A percentile compares a stretch with the other conserved stretches of the same genome.
These are phyloP conservation scores for Lapara coniferarum DNA, from an alignment of 2,888 invertebrate species.

Conservation along the genomic window DNA sequence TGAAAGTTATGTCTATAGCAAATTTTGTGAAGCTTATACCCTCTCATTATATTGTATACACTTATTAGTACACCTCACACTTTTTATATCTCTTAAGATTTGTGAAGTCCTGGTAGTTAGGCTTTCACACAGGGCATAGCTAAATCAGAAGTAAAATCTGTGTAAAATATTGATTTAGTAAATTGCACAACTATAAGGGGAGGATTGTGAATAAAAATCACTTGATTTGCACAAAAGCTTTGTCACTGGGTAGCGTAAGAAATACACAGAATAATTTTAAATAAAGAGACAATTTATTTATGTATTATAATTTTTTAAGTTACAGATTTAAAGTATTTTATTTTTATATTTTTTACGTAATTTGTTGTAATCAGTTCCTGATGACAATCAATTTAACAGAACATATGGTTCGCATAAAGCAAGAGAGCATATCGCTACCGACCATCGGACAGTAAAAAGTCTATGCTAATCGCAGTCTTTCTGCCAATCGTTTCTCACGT, in stretches of 20 bases:
- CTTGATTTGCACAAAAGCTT: slow-evolving; percentile 14
- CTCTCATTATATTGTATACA: background rate
- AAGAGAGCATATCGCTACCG: slow-evolving; percentile 74
- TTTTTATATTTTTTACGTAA: background rate
- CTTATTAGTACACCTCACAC: background rate
- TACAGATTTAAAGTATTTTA: background rate
- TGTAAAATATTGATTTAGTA: slow-evolving; percentile 1
- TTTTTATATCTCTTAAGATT: background rate
- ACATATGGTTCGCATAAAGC: slow-evolving; percentile 47
- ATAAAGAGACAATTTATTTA: background rate
- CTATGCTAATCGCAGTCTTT: slow-evolving; percentile 90
- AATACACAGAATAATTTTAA: background rate
- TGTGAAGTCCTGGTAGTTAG: slow-evolving; percentile 1
- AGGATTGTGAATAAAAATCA: background rate
- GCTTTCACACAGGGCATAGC: background rate
- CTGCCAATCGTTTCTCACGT: slow-evolving; percentile 94
- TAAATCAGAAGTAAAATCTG: background rate
- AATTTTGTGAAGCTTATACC: slow-evolving; percentile 16
- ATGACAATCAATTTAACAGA: background rate
- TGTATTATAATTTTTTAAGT: background rate
- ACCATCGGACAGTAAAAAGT: slow-evolving; percentile 80
- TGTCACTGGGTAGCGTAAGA: background rate
- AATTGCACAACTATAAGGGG: background rate
- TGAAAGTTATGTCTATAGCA: background rate
- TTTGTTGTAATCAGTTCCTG: background rate